These are phyloP conservation scores for Stichopus horrens DNA, from an alignment of 53 echinoderm and acorn worm species.

Conservation along the genomic window DNA sequence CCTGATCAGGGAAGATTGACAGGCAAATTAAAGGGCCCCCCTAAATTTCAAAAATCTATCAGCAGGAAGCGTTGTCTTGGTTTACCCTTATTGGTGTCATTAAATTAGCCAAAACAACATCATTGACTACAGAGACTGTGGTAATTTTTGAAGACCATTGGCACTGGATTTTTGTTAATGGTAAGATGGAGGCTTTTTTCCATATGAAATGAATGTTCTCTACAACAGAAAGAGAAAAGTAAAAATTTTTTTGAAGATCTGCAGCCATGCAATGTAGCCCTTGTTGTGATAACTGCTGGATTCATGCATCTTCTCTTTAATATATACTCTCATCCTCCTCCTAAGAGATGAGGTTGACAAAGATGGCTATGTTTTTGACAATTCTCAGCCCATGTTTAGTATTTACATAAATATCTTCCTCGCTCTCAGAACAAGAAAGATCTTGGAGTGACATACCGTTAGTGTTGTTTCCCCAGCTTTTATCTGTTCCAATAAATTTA, in stretches of 20 bases:
- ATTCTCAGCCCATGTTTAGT: slow-evolving; percentile 47
- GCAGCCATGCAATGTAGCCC: background rate
- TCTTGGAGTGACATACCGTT: background rate
- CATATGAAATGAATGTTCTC: background rate
- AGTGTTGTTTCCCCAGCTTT: background rate
- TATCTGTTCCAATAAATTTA: background rate
- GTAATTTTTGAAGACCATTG: no score
- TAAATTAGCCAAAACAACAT: no score
- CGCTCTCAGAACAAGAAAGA: background rate
- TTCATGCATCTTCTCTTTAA: background rate
- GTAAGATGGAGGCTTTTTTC: background rate
- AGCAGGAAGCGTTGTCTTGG: no score
- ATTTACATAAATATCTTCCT: slow-evolving; percentile 41
- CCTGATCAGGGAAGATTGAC: slow-evolving; percentile 1
- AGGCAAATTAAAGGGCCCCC: background rate
- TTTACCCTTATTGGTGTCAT: no score
- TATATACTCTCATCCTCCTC: background rate
- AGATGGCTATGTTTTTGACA: slow-evolving; percentile 27
- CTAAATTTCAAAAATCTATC: background rate
- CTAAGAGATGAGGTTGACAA: slow-evolving; percentile 14
- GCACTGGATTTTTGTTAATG: no score
- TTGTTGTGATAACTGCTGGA: background rate
- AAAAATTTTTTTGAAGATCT: no score
- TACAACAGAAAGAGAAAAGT: no score
- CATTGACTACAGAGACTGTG: no score